Evolutionary conservation across 2,113 vertebrate species (phyloP).

Genomic region (Campylomormyrus tamandua): DNA sequence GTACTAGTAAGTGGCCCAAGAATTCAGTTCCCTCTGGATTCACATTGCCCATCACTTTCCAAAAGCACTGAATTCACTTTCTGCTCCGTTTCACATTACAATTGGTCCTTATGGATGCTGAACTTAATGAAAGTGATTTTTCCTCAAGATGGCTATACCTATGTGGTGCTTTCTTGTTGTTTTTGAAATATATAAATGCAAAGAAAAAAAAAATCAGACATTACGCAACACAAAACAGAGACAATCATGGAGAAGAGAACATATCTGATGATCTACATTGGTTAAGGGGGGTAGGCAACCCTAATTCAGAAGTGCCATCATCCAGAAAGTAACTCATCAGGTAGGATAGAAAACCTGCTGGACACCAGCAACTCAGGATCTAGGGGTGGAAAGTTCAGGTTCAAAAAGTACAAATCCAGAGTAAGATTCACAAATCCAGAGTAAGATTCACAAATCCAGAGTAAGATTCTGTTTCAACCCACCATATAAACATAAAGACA

Average conservation of each 20-base stretch:
- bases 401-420: background rate
- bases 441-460: background rate
- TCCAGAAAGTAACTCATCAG: background rate
- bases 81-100: background rate
- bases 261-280: background rate
- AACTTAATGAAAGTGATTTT: background rate
- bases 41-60: background rate
- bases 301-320: background rate
- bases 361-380: background rate
- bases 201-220: no score
- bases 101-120: background rate
- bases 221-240: no score
- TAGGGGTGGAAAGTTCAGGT: background rate
- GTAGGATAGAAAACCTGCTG: background rate
- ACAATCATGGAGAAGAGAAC: no score
- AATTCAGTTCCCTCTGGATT: background rate
- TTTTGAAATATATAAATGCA: background rate
- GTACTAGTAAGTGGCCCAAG: background rate
- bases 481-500: background rate
- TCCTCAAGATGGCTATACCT: background rate
- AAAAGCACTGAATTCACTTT: background rate
- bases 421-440: no score
- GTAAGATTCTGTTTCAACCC: background rate
- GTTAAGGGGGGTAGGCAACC: background rate
- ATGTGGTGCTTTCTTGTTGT: background rate